Percentiles rank a stretch among this genome's conserved stretches.
These are phyloP conservation scores for Andrena minutula DNA, from an alignment of 2,888 invertebrate species.

Conservation along the genomic window DNA sequence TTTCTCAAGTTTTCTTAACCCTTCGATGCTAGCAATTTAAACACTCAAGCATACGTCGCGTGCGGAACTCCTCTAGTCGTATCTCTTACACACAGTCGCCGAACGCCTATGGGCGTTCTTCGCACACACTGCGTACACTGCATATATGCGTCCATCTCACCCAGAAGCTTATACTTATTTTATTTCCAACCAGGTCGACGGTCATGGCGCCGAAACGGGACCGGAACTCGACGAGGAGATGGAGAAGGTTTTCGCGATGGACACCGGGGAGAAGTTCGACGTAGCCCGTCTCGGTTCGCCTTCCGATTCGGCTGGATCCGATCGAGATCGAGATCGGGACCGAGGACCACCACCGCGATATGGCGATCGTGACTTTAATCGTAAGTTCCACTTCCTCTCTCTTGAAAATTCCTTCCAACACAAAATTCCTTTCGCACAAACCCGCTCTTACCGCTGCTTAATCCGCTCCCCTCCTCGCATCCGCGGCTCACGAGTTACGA, in stretches of 20 bases:
- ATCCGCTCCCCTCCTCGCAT: background rate
- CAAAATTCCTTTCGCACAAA: too few species aligned
- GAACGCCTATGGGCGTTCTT: too few species aligned
- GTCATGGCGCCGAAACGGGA: slow-evolving; percentile 88
- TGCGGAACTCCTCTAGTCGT: too few species aligned
- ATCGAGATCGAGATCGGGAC: slow-evolving; percentile 83
- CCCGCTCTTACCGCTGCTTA: background rate
- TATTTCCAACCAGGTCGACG: slow-evolving; percentile 84
- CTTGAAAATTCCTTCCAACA: too few species aligned
- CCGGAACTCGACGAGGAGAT: slow-evolving; percentile 94
- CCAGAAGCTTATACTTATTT: too few species aligned
- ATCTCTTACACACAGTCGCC: too few species aligned
- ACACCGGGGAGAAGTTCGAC: slow-evolving; percentile 87
- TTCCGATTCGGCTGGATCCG: slow-evolving; percentile 81
- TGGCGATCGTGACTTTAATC: slow-evolving; percentile 83
- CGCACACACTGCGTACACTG: too few species aligned
- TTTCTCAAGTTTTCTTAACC: slow-evolving; percentile 11
- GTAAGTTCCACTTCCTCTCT: slow-evolving; percentile 69
- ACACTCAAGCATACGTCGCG: too few species aligned
- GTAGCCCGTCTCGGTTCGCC: slow-evolving; percentile 86
- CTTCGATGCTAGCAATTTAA: too few species aligned
- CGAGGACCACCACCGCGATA: slow-evolving; percentile 82
- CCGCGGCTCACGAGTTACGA: background rate
- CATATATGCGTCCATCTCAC: too few species aligned
- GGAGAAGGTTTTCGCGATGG: slow-evolving; percentile 93